Evolutionary conservation across 2,113 vertebrate genomes (phyloP).

Genomic region (Neolamprologus toae): DNA sequence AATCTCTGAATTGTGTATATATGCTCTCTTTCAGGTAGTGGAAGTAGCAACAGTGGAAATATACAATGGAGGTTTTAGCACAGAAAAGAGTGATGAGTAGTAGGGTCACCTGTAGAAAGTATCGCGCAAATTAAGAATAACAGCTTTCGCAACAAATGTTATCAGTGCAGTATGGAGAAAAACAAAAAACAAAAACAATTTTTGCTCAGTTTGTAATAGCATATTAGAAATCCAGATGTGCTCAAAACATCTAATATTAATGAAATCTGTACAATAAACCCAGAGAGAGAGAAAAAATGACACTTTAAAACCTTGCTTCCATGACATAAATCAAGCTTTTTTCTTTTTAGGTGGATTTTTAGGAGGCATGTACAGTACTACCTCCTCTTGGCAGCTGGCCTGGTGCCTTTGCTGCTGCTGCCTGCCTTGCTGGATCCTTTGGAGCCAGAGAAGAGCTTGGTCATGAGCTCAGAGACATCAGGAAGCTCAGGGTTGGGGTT

Average conservation of each 20-base stretch:
- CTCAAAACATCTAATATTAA: slow-evolving; percentile 37
- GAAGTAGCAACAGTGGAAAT: slow-evolving; percentile 67
- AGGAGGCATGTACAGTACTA: slow-evolving; percentile 68
- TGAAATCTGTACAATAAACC: slow-evolving; percentile 59
- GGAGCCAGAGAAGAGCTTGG: slow-evolving; percentile 92
- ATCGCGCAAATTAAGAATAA: slow-evolving; percentile 11
- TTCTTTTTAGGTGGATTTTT: neutral
- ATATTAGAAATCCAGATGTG: slow-evolving; percentile 36
- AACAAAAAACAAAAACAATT: neutral
- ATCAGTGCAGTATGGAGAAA: slow-evolving; percentile 44
- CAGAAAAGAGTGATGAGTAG: neutral
- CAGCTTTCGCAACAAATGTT: neutral
- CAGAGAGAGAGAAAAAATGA: neutral
- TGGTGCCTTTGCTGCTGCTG: slow-evolving; percentile 84
- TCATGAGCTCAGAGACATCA: slow-evolving; percentile 98
- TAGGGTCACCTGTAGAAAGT: neutral
- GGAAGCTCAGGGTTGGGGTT: slow-evolving; percentile 97
- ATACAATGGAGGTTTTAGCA: slow-evolving; percentile 36
- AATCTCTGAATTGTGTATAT: slow-evolving; percentile 55
- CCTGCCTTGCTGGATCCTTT: slow-evolving; percentile 91
- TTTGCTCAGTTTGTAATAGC: slow-evolving; percentile 10
- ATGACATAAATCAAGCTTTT: slow-evolving; percentile 6
- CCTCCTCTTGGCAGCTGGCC: slow-evolving; percentile 88
- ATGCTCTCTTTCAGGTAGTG: slow-evolving; percentile 63
- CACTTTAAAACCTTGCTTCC: slow-evolving; percentile 53